Evolutionary conservation across 2,113 vertebrate species (phyloP).

Genomic region (Mionectes macconnelli): DNA sequence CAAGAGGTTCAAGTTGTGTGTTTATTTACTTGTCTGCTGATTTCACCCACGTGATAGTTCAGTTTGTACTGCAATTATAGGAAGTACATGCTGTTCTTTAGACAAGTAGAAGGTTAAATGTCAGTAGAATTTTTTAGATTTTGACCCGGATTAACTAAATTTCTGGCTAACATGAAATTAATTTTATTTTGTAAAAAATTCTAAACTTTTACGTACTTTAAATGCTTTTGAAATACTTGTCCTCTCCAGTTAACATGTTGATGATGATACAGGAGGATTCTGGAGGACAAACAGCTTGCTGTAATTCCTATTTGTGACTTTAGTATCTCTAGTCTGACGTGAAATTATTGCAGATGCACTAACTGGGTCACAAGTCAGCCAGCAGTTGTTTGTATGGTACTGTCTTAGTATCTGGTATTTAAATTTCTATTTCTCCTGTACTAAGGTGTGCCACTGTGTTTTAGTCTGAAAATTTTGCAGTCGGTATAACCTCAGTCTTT

Average conservation of each 20-base stretch:
- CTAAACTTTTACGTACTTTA: background rate
- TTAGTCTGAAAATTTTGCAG: background rate
- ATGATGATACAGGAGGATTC: background rate
- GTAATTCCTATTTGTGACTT: background rate
- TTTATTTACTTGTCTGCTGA: background rate
- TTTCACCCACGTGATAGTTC: background rate
- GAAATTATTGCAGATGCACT: background rate
- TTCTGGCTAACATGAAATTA: background rate
- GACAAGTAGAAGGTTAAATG: background rate
- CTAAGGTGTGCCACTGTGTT: fast-evolving
- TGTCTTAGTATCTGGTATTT: background rate
- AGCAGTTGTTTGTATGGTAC: background rate
- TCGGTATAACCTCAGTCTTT: fast-evolving
- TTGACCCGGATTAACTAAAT: background rate
- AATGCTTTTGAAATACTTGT: background rate
- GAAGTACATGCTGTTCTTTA: background rate
- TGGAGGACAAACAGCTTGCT: background rate
- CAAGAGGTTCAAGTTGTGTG: background rate
- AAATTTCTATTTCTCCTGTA: background rate
- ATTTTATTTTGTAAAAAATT: background rate
- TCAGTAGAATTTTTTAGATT: background rate
- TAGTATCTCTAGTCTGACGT: background rate
- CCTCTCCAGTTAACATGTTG: background rate
- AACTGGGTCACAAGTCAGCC: background rate
- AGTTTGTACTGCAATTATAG: background rate